A percentile compares a stretch with the other conserved stretches of the same genome.
Evolutionary conservation across 2,888 invertebrate genomes (phyloP).

Genomic region (Alentia gelatinosa): DNA sequence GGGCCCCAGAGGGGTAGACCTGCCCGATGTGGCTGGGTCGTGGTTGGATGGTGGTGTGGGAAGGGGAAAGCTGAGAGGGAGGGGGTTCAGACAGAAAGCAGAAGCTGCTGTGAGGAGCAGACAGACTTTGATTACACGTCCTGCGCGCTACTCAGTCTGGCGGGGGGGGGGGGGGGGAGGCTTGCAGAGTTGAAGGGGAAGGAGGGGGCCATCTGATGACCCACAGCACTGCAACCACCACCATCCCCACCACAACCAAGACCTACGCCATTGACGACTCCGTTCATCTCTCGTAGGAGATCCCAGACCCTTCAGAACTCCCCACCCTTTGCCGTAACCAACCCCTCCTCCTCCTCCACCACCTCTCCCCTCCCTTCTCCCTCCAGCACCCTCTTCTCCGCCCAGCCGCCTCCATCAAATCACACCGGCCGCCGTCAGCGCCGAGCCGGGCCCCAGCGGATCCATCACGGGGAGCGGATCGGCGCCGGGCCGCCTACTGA

Average conservation of each 20-base stretch:
- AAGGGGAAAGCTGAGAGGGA: not conserved
- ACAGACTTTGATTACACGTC: constrained; percentile 13
- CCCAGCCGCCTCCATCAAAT: constrained; percentile 4
- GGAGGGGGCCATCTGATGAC: not conserved
- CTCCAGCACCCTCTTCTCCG: not conserved
- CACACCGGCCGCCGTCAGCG: not conserved
- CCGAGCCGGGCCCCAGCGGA: not conserved
- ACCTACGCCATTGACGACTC: not conserved
- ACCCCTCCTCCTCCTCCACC: not conserved
- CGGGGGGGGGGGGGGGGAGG: not conserved
- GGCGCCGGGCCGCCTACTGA: constrained; percentile 12
- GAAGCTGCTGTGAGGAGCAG: not conserved
- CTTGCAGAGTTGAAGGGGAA: not conserved
- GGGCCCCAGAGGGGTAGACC: too few species aligned
- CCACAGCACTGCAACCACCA: not conserved
- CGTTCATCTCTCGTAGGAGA: too few species aligned
- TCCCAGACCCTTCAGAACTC: not conserved
- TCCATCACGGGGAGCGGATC: not conserved
- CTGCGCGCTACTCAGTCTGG: not conserved
- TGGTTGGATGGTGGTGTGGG: not conserved
- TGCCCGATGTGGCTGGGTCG: too few species aligned
- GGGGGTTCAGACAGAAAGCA: not conserved
- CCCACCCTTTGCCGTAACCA: not conserved
- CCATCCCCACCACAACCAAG: not conserved
- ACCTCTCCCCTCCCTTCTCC: not conserved